Conservation (phyloP, 2,797 vertebrate species). For the Muscicapa comitata region DNA sequence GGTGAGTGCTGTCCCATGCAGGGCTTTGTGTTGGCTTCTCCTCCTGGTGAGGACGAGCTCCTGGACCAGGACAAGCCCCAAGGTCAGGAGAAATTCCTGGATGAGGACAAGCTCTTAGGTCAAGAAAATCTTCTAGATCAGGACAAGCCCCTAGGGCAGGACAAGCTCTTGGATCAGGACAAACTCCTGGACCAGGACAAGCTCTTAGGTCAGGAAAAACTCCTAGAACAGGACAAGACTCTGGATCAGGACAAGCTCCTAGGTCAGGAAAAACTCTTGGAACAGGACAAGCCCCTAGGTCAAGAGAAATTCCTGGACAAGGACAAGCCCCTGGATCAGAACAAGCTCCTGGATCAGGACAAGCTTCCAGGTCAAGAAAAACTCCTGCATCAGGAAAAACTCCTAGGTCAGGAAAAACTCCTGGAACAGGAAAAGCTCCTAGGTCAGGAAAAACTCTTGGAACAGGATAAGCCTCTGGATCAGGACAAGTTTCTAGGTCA, state of each 20-base stretch:
- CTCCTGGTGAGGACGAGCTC: neutral
- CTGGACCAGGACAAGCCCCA: neutral
- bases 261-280: no score
- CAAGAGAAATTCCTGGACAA: fast-evolving
- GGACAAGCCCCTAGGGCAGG: fast-evolving
- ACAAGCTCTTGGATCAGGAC: fast-evolving
- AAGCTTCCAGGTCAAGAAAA: neutral
- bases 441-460: neutral
- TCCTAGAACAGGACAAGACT: fast-evolving
- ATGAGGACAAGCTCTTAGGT: fast-evolving
- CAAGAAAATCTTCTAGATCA: fast-evolving
- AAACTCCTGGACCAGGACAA: fast-evolving
- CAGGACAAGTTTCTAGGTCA: fast-evolving
- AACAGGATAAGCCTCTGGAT: fast-evolving
- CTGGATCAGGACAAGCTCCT: no score
- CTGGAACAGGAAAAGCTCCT: no score
- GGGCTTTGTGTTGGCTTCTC: neutral
- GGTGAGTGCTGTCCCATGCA: fast-evolving
- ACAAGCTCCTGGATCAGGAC: fast-evolving
- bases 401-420: neutral
- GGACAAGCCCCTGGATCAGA: neutral
- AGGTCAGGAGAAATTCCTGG: fast-evolving
- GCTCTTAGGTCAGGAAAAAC: fast-evolving
- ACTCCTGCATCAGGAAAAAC: neutral
- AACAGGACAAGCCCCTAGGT: neutral